These are phyloP conservation scores for Monochamus saltuarius DNA, from an alignment of 1,140 invertebrate species.

Conservation along the genomic window DNA sequence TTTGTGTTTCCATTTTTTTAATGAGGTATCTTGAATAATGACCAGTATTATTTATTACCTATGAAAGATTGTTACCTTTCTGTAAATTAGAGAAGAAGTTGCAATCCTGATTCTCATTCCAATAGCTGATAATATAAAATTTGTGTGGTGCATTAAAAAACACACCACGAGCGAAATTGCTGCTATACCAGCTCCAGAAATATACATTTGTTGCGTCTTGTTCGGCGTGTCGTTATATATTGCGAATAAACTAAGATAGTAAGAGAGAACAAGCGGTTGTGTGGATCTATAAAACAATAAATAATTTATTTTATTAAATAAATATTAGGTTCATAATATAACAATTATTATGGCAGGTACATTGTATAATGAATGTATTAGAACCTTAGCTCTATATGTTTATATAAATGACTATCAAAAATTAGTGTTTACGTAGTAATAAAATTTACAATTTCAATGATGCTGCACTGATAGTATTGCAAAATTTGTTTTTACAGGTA, in stretches of 20 bases:
- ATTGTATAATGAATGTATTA: too few species aligned
- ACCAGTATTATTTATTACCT: too few species aligned
- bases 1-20: too few species aligned
- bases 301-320: slow-evolving; percentile 14
- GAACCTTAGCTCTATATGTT: too few species aligned
- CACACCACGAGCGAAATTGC: slow-evolving; percentile 31
- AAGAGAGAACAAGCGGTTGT: slow-evolving; percentile 54
- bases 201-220: slow-evolving; percentile 28
- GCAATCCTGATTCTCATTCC: slow-evolving; percentile 64
- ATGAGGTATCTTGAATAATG: too few species aligned
- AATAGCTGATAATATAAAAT: slow-evolving; percentile 52
- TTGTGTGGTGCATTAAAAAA: slow-evolving; percentile 48
- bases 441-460: too few species aligned
- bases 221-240: slow-evolving; percentile 13
- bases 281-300: slow-evolving; percentile 48
- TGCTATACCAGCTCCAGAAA: slow-evolving; percentile 27
- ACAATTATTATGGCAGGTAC: too few species aligned
- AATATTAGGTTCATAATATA: not conserved
- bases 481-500: too few species aligned
- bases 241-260: slow-evolving; percentile 40
- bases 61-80: too few species aligned
- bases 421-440: too few species aligned
- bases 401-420: too few species aligned
- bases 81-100: slow-evolving; percentile 62
- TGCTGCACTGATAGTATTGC: too few species aligned